These are phyloP conservation scores for Ornithorhynchus anatinus DNA, from an alignment of 2,113 vertebrate genomes.

Conservation along the genomic window DNA sequence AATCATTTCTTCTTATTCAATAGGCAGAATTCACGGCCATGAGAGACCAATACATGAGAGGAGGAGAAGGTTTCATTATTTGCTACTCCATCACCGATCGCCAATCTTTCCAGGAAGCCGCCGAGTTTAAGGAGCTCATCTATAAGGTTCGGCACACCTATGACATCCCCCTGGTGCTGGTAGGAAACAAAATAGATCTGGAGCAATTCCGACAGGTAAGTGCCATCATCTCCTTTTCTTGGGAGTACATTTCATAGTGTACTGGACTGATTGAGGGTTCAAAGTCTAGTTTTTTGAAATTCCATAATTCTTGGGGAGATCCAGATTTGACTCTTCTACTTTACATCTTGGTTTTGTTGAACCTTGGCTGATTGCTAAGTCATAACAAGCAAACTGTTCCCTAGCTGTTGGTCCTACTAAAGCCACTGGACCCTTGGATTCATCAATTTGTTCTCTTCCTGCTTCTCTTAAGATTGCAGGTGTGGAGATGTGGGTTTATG, in stretches of 20 bases:
- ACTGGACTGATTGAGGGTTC: not conserved
- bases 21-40: conserved; percentile 86
- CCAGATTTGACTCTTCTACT: not conserved
- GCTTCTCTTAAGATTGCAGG: too few species aligned
- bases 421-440: too few species aligned
- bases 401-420: too few species aligned
- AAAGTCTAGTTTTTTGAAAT: not conserved
- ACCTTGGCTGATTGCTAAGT: too few species aligned
- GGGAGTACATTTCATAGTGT: not conserved
- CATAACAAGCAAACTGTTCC: too few species aligned
- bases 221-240: not conserved
- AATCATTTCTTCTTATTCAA: conserved; percentile 8
- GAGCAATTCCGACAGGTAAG: conserved; percentile 77
- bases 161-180: conserved; percentile 79
- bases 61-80: conserved; percentile 82
- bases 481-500: too few species aligned
- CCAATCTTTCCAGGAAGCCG: conserved; percentile 82
- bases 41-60: conserved; percentile 84
- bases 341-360: too few species aligned
- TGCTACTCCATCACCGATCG: conserved; percentile 84
- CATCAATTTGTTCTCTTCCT: too few species aligned
- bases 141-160: conserved; percentile 80
- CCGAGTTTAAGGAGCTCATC: conserved; percentile 85
- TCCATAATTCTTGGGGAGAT: not conserved
- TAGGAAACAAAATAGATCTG: conserved; percentile 85